Evolutionary conservation across 2,888 invertebrate species (phyloP), one percentile per base, ranked within the genome.

Genomic region (Deilephila porcellus): DNA sequence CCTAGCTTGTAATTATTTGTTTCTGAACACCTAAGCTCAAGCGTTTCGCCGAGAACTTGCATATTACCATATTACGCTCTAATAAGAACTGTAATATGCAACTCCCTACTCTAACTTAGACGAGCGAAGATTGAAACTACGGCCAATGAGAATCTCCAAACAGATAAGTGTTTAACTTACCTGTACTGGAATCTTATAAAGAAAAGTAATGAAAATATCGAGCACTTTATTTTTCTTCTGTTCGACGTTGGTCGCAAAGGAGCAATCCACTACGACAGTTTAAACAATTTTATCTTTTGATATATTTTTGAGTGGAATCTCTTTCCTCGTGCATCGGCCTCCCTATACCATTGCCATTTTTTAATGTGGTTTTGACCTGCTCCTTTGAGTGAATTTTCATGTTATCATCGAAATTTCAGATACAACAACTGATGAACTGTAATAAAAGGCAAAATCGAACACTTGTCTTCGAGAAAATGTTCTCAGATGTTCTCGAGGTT

Each of bases 111-210:
- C 45, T 37, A 52, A 67, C 45, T 25, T 67, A 67, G 45, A 45
- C 67, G 20, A 67, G 52, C 8, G 52, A 45, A 67, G 45, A 67
- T 25, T 25, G 17, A 67, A 67, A 67, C 67, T 67, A 25, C 67
- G 20, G 37, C 8, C 64, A 67, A 67, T 67, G 52, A 67, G 52
- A 20, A 37, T 67, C 25, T 37, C 14, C 20, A 67, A 67, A 52
- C 45, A 67, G 20, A 25, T 45, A 37, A 64, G 37, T 62, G 37
- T 64, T 64, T 64, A 64, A n/a, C n/a, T 64, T 64, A n/a, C 64
- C 62, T 62, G 25, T 32, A 29, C 60, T 25, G 14, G 32, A 62
- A 34, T 14, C 19, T 11, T 62, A 32, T 14, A 19, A 62, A 60
- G 34, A 2, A 32, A 37, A n/a, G 19, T 63, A 19, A 17, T 56